Evolutionary conservation across 2,113 vertebrate genomes (phyloP), one percentile per base, ranked within the genome.

Genomic region (Alaudala cheleensis): DNA sequence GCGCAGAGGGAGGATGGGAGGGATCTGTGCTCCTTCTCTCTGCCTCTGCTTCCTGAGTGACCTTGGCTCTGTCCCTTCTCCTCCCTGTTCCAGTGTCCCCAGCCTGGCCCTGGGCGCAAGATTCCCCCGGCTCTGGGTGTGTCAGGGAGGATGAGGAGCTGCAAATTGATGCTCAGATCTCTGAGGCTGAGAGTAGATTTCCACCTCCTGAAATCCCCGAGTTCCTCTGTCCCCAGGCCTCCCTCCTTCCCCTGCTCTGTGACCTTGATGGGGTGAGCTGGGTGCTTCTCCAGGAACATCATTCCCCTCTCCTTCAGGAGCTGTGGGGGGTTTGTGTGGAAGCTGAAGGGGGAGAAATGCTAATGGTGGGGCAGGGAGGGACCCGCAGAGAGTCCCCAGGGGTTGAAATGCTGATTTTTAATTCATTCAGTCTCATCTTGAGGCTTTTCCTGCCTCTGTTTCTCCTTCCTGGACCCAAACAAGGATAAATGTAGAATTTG

Each of bases 1-100:
- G 10, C 7, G 0, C 20, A 3, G 56, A 31, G 19, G 40, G 65
- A 39, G 0, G 4, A 5, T 0, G 1, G 54, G 57, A 92, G 76
- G 31, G 71, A 42, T 6, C 13, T 12, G 15, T 3, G 12, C 3
- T 76, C 50, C 74, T 81, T 70, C 60, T 58, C 58, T 67, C 34
- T 0, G 0, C 44, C 39, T 37, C 70, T 67, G 54, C 67, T 39
- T n/a, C 57, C 33, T 28, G 67, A 15, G 12, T 92, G 81, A 96
- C 93, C 96, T 96, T 95, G 95, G 77, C 8, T 76, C 69, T 1
- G 1, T 88, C 69, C 78, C 66, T 80, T 82, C 58, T 18, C 28
- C 34, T 78, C 73, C 40, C 47, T 14, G 20, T 3, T 57, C 62
- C 42, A 1, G 14, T 8, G 6, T 71, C 51, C 57, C 37, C 57